Conservation (phyloP, 2,113 vertebrate genomes). For the Nerophis lumbriciformis region DNA sequence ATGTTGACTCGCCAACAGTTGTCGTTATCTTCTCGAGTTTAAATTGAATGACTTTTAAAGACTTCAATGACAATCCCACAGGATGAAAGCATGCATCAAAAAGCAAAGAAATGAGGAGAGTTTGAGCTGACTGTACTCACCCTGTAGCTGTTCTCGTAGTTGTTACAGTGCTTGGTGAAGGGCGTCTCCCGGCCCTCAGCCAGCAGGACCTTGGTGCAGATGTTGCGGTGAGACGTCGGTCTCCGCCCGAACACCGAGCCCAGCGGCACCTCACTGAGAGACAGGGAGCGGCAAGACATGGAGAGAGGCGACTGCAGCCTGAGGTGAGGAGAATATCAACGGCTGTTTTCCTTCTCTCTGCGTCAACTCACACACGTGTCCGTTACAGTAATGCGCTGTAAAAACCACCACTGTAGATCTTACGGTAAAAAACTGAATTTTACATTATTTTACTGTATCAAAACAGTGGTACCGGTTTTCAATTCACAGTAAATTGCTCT, state of each 20-base stretch:
- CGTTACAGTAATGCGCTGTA: background rate
- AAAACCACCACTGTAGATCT: no score
- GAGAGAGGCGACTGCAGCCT: constrained; percentile 70
- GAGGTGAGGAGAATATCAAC: constrained; percentile 5
- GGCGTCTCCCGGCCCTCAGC: constrained; percentile 79
- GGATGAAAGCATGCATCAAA: no score
- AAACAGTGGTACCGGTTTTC: no score
- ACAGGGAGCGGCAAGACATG: constrained; percentile 66
- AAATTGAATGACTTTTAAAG: no score
- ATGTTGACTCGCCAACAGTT: no score
- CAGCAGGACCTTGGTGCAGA: constrained; percentile 89
- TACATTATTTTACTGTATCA: no score
- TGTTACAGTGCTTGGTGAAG: constrained; percentile 84
- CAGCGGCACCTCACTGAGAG: constrained; percentile 72
- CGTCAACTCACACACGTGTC: background rate
- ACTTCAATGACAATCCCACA: no score
- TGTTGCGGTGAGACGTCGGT: constrained; percentile 80
- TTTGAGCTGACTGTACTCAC: constrained; percentile 57
- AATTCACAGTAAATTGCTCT: no score
- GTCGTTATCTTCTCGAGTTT: no score
- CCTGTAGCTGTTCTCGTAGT: constrained; percentile 82
- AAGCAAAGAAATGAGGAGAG: no score
- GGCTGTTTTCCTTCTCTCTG: background rate
- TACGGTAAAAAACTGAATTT: no score
- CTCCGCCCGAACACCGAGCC: constrained; percentile 71